phyloP scores from a whole-genome alignment of 2,888 invertebrate species.

The Tetranychus piercei region DNA sequence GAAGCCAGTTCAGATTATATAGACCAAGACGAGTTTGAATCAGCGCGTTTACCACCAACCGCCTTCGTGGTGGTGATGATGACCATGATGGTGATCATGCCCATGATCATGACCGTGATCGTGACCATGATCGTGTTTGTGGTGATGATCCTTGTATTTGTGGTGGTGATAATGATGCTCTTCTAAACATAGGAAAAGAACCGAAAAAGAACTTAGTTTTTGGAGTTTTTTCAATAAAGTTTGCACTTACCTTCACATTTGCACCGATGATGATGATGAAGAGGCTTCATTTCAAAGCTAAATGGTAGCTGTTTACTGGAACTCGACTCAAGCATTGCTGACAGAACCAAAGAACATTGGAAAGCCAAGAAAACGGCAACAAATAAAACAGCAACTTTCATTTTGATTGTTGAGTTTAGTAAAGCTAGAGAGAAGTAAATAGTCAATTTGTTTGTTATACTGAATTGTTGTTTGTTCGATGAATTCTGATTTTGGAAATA shows the following conservation, averaged over 20 bases:
- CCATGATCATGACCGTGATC: neutral
- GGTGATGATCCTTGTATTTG: constrained; percentile 1
- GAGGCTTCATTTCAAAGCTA: neutral
- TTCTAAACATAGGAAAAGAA: neutral
- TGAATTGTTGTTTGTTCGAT: no score
- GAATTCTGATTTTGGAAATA: no score
- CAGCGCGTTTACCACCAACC: neutral
- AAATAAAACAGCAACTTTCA: no score
- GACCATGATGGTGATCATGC: neutral
- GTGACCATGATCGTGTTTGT: neutral
- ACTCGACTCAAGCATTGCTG: no score
- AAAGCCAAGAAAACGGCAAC: no score
- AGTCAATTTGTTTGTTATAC: no score
- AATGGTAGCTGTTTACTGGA: no score
- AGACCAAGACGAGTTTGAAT: no score
- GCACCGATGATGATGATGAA: neutral
- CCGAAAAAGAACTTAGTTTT: neutral
- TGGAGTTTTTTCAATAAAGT: neutral
- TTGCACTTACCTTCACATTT: neutral
- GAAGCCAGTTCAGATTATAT: no score
- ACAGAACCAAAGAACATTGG: no score
- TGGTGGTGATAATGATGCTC: neutral
- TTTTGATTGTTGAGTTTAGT: no score
- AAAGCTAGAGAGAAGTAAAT: no score
- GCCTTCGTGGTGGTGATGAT: neutral